Percentiles rank a stretch among this genome's conserved stretches.
Evolutionary conservation across 2,888 invertebrate genomes (phyloP).

Genomic region (Agriopis marginaria): DNA sequence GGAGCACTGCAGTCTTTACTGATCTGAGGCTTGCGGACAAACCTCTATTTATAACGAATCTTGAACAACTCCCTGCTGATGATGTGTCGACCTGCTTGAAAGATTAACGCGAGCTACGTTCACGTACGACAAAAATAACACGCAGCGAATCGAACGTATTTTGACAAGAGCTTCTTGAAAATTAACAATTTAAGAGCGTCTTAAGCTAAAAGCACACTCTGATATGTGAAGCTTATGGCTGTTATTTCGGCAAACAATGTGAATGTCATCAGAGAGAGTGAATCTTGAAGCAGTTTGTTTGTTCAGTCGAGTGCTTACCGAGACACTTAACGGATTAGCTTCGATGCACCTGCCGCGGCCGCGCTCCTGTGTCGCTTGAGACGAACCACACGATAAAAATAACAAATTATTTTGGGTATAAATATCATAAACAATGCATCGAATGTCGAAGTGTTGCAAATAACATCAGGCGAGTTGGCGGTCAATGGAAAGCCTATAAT

Average conservation of each 20-base stretch:
- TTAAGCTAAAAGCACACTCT: slow-evolving; percentile 38
- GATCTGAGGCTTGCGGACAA: no score
- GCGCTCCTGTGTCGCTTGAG: no score
- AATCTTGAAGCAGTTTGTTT: slow-evolving; percentile 36
- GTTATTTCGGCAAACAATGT: slow-evolving; percentile 40
- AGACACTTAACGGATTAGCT: slow-evolving; percentile 38
- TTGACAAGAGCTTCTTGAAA: slow-evolving; percentile 24
- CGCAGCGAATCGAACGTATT: slow-evolving; percentile 25
- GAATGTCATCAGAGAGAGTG: slow-evolving; percentile 39
- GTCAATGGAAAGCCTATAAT: no score
- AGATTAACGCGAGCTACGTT: background rate
- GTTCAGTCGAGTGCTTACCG: slow-evolving; percentile 30
- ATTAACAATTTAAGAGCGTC: slow-evolving; percentile 36
- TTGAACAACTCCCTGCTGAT: background rate
- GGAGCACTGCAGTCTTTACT: no score
- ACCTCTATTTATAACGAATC: no score
- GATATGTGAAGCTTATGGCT: slow-evolving; percentile 23
- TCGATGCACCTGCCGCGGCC: slow-evolving; percentile 18
- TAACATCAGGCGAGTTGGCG: no score
- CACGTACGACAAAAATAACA: slow-evolving; percentile 10
- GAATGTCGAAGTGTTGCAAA: no score
- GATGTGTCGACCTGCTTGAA: background rate
- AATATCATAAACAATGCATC: no score
- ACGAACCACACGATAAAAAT: no score
- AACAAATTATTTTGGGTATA: no score